phyloP scores from a whole-genome alignment of 1,140 invertebrate genomes.

The Rhyzopertha dominica region DNA sequence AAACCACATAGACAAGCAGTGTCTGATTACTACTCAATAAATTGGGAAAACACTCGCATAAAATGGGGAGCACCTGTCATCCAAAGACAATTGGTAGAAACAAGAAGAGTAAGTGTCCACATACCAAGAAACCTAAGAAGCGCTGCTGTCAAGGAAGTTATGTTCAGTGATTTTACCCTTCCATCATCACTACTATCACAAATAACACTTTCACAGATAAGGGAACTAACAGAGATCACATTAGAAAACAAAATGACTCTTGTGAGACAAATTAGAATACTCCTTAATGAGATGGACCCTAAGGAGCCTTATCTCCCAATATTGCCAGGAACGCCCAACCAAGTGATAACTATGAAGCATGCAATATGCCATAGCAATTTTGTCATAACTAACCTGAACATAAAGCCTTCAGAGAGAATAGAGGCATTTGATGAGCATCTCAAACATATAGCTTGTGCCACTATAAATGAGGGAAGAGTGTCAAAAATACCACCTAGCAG shows the following conservation, averaged over 20 bases:
- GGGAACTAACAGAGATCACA: not conserved
- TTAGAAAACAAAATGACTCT: not conserved
- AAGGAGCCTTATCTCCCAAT: not conserved
- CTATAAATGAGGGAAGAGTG: too few species aligned
- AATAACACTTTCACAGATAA: not conserved
- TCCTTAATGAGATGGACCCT: not conserved
- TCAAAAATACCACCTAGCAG: too few species aligned
- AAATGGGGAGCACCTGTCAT: not conserved
- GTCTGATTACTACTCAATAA: not conserved
- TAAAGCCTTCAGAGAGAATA: too few species aligned
- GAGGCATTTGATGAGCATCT: too few species aligned
- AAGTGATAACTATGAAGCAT: not conserved
- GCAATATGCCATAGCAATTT: not conserved
- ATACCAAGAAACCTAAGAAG: not conserved
- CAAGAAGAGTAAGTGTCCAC: constrained; percentile 1
- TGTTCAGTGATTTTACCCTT: not conserved
- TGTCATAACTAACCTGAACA: too few species aligned
- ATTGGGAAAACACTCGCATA: constrained; percentile 1
- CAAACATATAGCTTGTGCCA: too few species aligned
- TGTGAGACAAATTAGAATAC: not conserved
- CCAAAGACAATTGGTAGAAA: constrained; percentile 3
- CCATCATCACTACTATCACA: not conserved
- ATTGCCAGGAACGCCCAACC: not conserved
- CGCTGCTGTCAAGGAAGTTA: not conserved
- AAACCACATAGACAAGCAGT: not conserved